phyloP scores from a whole-genome alignment of 2,113 vertebrate genomes.

The Gavialis gangeticus region DNA sequence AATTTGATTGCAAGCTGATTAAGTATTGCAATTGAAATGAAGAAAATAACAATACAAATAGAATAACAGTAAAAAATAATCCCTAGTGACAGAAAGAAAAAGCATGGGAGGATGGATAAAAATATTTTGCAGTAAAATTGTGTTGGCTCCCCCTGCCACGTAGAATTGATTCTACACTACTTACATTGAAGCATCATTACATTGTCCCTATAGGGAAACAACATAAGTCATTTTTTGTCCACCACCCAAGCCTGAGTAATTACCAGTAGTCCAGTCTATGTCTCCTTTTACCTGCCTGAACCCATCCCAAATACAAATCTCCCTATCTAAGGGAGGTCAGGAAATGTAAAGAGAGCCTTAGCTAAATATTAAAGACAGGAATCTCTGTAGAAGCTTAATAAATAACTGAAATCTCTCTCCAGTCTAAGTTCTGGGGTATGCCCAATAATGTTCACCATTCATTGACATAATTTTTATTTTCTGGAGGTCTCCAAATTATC shows the following conservation, averaged over 20 bases:
- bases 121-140: not conserved
- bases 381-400: not conserved
- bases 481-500: not conserved
- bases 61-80: not conserved
- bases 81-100: not conserved
- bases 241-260: not conserved
- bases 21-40: not conserved
- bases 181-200: not conserved
- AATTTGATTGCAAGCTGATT: not conserved
- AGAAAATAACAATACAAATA: not conserved
- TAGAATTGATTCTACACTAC: not conserved
- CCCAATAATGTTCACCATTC: not conserved
- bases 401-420: not conserved
- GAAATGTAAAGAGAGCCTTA: not conserved
- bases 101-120: fast-evolving
- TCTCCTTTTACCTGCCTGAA: not conserved
- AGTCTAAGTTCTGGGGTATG: not conserved
- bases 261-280: not conserved
- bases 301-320: not conserved
- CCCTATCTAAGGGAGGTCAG: not conserved
- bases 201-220: not conserved
- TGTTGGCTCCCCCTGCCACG: not conserved
- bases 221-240: not conserved
- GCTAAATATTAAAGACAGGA: not conserved
- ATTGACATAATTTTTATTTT: not conserved